phyloP scores from a whole-genome alignment of 2,888 invertebrate species.

The Cephus pulcher region DNA sequence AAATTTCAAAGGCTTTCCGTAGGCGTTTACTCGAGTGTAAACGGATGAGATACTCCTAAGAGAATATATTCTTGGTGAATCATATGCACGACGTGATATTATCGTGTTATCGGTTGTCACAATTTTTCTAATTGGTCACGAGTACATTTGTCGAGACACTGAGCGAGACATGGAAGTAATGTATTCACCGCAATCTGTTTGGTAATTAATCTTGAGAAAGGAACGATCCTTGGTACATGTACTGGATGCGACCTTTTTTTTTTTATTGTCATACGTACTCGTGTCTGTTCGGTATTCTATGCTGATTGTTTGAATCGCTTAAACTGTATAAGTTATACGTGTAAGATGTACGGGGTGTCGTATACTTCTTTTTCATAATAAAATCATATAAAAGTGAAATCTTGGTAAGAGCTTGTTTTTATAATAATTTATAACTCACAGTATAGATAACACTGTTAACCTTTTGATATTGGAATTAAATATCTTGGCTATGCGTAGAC shows the following conservation, averaged over 20 bases:
- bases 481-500: background rate
- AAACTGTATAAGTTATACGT: background rate
- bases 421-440: background rate
- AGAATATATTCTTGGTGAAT: background rate
- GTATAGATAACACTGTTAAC: background rate
- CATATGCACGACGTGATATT: background rate
- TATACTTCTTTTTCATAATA: background rate
- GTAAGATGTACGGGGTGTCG: background rate
- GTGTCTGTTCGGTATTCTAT: background rate
- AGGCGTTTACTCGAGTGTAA: background rate
- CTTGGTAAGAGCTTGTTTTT: background rate
- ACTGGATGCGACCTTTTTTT: background rate
- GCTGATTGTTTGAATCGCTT: background rate
- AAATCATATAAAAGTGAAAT: background rate
- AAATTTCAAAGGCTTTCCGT: background rate
- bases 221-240: background rate
- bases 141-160: background rate
- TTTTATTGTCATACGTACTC: background rate
- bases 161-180: background rate
- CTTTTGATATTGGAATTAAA: background rate
- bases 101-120: background rate
- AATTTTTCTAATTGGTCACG: background rate
- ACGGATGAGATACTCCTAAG: background rate
- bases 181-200: background rate
- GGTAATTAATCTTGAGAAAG: background rate